Conservation (phyloP, 2,888 invertebrate species). For the Abrostola triplasia region DNA sequence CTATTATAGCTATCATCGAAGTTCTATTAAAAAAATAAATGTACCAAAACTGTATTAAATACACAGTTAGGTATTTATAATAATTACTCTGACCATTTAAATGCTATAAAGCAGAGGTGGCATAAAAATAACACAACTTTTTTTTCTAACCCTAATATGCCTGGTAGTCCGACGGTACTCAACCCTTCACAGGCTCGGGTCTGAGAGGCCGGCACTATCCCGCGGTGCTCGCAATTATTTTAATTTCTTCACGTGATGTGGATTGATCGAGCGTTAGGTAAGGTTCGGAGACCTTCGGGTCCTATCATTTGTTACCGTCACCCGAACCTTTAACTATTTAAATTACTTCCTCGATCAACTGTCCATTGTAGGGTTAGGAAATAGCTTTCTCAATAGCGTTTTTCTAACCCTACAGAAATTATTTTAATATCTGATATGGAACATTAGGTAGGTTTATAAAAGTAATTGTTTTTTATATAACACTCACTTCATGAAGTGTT, state of each 20-base stretch:
- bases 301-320: constrained; percentile 78
- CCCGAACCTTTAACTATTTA: constrained; percentile 66
- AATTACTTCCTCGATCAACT: constrained; percentile 61
- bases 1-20: too few relatives aligned
- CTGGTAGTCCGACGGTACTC: constrained; percentile 60
- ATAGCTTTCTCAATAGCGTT: constrained; percentile 8
- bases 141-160: constrained; percentile 27
- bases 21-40: too few relatives aligned
- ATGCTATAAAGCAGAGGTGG: too few relatives aligned
- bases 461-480: too few relatives aligned
- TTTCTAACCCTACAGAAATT: not conserved
- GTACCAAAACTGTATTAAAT: too few relatives aligned
- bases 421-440: too few relatives aligned
- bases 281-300: constrained; percentile 67
- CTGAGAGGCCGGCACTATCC: constrained; percentile 72
- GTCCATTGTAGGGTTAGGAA: constrained; percentile 9
- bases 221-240: constrained; percentile 82
- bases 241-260: constrained; percentile 83
- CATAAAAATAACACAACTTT: constrained; percentile 16
- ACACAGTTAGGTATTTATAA: too few relatives aligned
- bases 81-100: too few relatives aligned
- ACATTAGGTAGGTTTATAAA: too few relatives aligned
- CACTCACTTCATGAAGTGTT: too few relatives aligned
- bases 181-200: constrained; percentile 67
- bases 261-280: constrained; percentile 82